Conservation (phyloP, 2,797 vertebrate genomes). For the Artibeus jamaicensis region DNA sequence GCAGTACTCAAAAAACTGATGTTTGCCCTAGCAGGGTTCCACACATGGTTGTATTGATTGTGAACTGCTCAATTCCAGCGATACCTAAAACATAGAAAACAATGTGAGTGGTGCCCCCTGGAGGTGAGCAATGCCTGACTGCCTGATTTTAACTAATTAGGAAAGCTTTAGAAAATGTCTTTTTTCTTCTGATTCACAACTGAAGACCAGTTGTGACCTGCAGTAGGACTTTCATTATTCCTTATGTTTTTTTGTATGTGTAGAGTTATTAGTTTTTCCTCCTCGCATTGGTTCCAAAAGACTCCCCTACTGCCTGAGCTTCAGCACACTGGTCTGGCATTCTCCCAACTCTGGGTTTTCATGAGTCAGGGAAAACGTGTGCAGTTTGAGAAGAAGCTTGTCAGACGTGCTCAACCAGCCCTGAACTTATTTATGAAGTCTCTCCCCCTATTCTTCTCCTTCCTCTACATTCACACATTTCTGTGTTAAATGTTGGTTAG, state of each 20-base stretch:
- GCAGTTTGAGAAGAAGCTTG: not conserved
- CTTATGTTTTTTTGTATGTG: not conserved
- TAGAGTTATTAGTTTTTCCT: constrained; percentile 14
- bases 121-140: not conserved
- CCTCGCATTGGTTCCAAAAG: constrained; percentile 16
- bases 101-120: not conserved
- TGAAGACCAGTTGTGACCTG: not conserved
- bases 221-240: not conserved
- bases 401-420: not conserved
- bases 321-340: not conserved
- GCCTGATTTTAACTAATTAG: not conserved
- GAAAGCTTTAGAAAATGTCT: constrained; percentile 27
- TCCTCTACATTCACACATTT: not conserved
- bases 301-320: not conserved
- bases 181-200: constrained; percentile 6
- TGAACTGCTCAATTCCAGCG: not conserved
- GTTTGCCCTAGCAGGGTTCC: not conserved
- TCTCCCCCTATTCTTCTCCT: not conserved
- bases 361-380: constrained; percentile 56
- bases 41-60: not conserved
- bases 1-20: not conserved
- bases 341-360: constrained; percentile 27
- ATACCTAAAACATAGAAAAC: not conserved
- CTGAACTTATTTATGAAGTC: not conserved
- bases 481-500: not conserved